Evolutionary conservation across 2,888 invertebrate species (phyloP).

Genomic region (Criorhina ranunculi): DNA sequence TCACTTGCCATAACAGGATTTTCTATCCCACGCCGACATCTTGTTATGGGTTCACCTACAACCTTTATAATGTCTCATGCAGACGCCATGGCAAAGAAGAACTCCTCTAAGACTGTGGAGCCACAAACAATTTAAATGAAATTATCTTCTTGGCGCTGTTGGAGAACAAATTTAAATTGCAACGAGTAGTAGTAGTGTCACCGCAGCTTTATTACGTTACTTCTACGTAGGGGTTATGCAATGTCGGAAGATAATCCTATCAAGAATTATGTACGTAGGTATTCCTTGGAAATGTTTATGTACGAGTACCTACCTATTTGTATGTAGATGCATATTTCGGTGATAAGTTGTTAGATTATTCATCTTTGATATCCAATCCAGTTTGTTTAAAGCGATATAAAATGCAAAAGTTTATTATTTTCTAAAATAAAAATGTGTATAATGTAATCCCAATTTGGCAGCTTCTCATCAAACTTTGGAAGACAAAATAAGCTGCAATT

Average conservation of each 20-base stretch:
- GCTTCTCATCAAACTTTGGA: no score
- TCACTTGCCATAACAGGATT: constrained; percentile 23
- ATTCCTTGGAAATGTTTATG: not conserved
- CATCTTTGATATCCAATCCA: no score
- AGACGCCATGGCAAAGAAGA: not conserved
- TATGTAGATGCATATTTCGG: not conserved
- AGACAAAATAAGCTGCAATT: no score
- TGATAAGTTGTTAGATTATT: no score
- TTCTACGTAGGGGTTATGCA: not conserved
- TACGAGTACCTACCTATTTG: not conserved
- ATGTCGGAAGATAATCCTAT: not conserved
- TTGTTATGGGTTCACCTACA: constrained; percentile 28
- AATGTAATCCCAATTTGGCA: no score
- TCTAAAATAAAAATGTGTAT: no score
- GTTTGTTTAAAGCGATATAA: no score
- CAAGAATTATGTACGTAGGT: not conserved
- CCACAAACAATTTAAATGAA: constrained; percentile 45
- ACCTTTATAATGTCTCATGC: constrained; percentile 12
- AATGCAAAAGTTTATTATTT: no score
- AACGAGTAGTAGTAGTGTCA: not conserved
- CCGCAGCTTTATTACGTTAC: not conserved
- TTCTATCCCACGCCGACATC: constrained; percentile 18
- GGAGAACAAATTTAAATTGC: not conserved
- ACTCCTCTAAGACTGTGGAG: not conserved
- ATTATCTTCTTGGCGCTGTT: constrained; percentile 28